These are phyloP conservation scores for Zygogramma bicolorata DNA, from an alignment of 2,888 invertebrate species.

Conservation along the genomic window DNA sequence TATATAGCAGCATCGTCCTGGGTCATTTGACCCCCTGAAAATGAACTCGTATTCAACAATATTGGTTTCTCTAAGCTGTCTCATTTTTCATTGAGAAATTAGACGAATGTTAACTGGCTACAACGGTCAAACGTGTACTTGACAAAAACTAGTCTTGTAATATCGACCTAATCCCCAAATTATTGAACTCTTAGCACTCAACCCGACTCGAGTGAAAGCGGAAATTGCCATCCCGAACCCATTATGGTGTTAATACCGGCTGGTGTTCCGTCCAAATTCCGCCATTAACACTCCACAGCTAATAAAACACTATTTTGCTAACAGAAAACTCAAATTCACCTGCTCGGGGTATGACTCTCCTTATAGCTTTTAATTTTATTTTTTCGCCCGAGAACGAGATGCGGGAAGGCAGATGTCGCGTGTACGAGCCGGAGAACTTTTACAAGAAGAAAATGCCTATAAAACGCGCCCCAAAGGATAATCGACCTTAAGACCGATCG, in stretches of 20 bases:
- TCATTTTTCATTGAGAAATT: too few relatives aligned
- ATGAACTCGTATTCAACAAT: too few relatives aligned
- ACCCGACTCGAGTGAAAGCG: background rate
- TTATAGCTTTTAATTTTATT: conserved; percentile 11
- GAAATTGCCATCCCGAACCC: conserved; percentile 11
- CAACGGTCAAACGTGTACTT: too few relatives aligned
- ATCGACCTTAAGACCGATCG: background rate
- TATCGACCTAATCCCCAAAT: too few relatives aligned
- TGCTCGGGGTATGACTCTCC: conserved; percentile 6
- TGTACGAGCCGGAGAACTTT: conserved; percentile 9
- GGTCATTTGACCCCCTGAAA: too few relatives aligned
- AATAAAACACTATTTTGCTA: conserved; percentile 10
- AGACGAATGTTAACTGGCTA: too few relatives aligned
- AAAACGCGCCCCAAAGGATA: background rate
- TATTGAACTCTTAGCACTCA: background rate
- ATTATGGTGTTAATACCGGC: background rate
- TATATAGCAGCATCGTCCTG: too few relatives aligned
- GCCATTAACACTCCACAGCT: background rate
- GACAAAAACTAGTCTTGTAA: too few relatives aligned
- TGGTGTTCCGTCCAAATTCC: background rate
- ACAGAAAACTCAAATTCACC: conserved; percentile 16
- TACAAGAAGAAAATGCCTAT: background rate
- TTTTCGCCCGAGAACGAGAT: conserved; percentile 5
- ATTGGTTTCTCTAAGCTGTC: too few relatives aligned
- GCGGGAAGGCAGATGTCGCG: conserved; percentile 27